phyloP scores from a whole-genome alignment of 2,888 invertebrate genomes.

The Agapostemon virescens region DNA sequence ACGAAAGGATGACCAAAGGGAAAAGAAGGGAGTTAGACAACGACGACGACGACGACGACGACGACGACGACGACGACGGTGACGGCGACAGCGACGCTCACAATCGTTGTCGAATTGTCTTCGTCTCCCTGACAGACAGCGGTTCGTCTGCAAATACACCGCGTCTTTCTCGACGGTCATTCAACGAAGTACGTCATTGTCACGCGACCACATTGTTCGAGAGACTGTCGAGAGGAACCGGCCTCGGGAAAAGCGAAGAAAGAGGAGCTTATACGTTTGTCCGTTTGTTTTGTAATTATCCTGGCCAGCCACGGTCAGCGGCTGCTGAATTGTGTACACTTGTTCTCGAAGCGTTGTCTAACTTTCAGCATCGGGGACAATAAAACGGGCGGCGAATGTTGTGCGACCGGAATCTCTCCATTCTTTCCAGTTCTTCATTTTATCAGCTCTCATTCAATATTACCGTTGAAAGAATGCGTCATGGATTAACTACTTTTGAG shows the following conservation, averaged over 20 bases:
- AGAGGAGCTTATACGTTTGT: constrained; percentile 56
- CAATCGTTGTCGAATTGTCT: constrained; percentile 49
- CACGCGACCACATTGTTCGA: constrained; percentile 63
- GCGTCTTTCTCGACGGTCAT: constrained; percentile 60
- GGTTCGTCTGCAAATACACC: constrained; percentile 58
- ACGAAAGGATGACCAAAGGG: constrained; percentile 28
- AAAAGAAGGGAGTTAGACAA: constrained; percentile 28
- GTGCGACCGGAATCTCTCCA: neutral
- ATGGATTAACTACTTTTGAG: too few relatives aligned
- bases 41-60: neutral
- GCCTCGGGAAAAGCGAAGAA: constrained; percentile 39
- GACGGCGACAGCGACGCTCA: constrained; percentile 14
- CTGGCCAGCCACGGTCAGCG: constrained; percentile 10
- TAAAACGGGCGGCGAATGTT: constrained; percentile 20
- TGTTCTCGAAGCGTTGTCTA: constrained; percentile 31
- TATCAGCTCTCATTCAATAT: neutral
- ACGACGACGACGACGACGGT: too few relatives aligned
- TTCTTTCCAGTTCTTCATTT: neutral
- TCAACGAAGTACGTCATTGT: constrained; percentile 68
- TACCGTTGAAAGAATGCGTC: too few relatives aligned
- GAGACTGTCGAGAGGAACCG: constrained; percentile 31
- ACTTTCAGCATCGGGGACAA: constrained; percentile 15
- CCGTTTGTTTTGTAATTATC: constrained; percentile 62
- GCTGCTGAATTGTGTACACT: constrained; percentile 33
- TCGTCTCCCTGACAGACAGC: constrained; percentile 40